phyloP scores from a whole-genome alignment of 2,797 vertebrate species.

The Lagorchestes hirsutus region DNA sequence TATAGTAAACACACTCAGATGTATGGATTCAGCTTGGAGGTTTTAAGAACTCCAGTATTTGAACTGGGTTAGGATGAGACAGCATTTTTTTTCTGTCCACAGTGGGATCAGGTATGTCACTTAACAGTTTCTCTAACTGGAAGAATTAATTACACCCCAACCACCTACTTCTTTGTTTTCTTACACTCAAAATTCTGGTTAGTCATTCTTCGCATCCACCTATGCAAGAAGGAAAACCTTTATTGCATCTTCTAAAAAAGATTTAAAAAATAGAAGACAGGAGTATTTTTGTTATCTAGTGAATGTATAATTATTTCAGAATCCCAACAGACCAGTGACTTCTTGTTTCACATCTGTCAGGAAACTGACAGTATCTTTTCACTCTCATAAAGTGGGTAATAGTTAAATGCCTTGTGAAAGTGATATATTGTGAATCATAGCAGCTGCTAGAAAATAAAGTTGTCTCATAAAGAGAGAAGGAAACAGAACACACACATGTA shows the following conservation, averaged over 20 bases:
- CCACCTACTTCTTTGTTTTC: neutral
- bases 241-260: neutral
- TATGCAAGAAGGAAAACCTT: slow-evolving; percentile 41
- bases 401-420: slow-evolving; percentile 75
- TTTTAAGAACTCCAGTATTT: neutral
- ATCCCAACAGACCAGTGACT: slow-evolving; percentile 66
- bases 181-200: neutral
- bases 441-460: slow-evolving; percentile 72
- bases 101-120: neutral
- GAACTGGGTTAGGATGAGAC: neutral
- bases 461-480: slow-evolving; percentile 42
- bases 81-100: neutral
- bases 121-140: neutral
- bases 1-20: neutral
- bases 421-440: slow-evolving; percentile 68
- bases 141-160: neutral
- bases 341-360: slow-evolving; percentile 76
- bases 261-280: neutral
- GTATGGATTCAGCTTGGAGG: too few species aligned
- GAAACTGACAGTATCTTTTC: slow-evolving; percentile 71
- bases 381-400: slow-evolving; percentile 71
- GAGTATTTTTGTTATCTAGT: slow-evolving; percentile 36
- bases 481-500: neutral
- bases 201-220: slow-evolving; percentile 53
- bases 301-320: slow-evolving; percentile 74